Evolutionary conservation across 2,113 vertebrate species (phyloP), one percentile per base, ranked within the genome.

Genomic region (Lepisosteus osseus): DNA sequence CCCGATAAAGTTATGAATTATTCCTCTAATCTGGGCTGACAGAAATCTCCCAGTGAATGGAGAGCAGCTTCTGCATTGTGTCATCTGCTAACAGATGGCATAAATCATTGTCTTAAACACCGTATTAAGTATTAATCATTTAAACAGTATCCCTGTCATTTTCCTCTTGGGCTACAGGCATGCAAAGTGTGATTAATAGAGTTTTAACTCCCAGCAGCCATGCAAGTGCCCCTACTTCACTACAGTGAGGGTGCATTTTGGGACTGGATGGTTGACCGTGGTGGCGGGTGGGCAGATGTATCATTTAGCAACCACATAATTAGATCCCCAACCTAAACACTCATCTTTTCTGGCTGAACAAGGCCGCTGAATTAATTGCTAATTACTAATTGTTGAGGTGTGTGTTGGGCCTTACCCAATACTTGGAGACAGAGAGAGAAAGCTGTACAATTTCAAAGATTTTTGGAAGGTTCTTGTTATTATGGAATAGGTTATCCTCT

Each of bases 51-150:
- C 80, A 80, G 82, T 73, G 82, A 85, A 79, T 66, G 70, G 81
- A 77, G 84, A 82, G 81, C 78, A 84, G 82, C 84, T 83, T 83
- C 85, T 80, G 83, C 75, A 72, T 65, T 78, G 73, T 84, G 85
- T 89, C 88, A 79, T 82, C 79, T 77, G 72, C 85, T 86, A 92
- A 90, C 89, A 92, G 88, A 92, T 88, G 88, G 86, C 86, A 92
- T 92, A 91, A 93, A 91, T 93, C 89, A 90, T 91, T 88, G 86
- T 89, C 88, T 91, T 92, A 91, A 93, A 90, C 73, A 80, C 84
- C 79, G 81, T 85, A 86, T 91, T 92, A 91, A 91, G 86, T 89
- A 92, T 93, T 90, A 92, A 93, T 92, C 90, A 90, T 91, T 92
- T 89, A 83, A 79, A 78, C 72, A 83, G 78, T 86, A 86, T 88